These are phyloP conservation scores for Bungarus multicinctus DNA, from an alignment of 2,113 vertebrate genomes.

Conservation along the genomic window DNA sequence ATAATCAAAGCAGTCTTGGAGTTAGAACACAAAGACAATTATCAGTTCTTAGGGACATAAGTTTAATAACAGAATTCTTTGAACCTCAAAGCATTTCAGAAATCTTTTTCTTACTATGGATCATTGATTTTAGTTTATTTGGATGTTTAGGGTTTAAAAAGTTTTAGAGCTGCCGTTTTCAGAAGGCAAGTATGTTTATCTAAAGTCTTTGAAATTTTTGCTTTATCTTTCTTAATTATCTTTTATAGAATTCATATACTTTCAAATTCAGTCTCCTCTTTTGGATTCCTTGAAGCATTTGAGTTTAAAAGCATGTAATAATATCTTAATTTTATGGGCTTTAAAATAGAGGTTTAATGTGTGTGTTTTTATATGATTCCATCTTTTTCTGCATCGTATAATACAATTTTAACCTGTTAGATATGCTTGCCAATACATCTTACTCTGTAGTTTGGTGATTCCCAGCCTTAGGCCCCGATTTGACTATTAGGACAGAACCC, in stretches of 20 bases:
- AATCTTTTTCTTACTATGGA: slow-evolving; percentile 71
- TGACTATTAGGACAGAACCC: not conserved
- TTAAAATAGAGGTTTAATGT: slow-evolving; percentile 37
- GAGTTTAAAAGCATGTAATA: slow-evolving; percentile 18
- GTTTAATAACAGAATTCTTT: slow-evolving; percentile 86
- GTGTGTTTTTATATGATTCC: not conserved
- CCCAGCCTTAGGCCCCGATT: not conserved
- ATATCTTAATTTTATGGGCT: not conserved
- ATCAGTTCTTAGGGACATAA: slow-evolving; percentile 75
- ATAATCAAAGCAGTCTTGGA: slow-evolving; percentile 82
- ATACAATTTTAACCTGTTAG: not conserved
- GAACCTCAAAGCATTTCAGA: slow-evolving; percentile 73
- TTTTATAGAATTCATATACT: slow-evolving; percentile 17
- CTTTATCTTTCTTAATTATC: slow-evolving; percentile 28
- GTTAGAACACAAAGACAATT: slow-evolving; percentile 76
- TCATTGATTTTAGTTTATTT: slow-evolving; percentile 60
- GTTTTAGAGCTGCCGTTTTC: slow-evolving; percentile 26
- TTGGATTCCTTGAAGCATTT: slow-evolving; percentile 33
- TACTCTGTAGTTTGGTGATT: not conserved
- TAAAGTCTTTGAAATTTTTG: slow-evolving; percentile 16
- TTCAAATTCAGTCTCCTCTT: slow-evolving; percentile 32
- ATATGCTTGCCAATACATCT: not conserved
- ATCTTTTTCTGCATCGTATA: not conserved
- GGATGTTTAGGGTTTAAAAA: slow-evolving; percentile 12
- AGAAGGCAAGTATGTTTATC: not conserved